A percentile compares a stretch with the other conserved stretches of the same genome.
These are phyloP conservation scores for Nomia melanderi DNA, from an alignment of 1,140 invertebrate species.

Conservation along the genomic window DNA sequence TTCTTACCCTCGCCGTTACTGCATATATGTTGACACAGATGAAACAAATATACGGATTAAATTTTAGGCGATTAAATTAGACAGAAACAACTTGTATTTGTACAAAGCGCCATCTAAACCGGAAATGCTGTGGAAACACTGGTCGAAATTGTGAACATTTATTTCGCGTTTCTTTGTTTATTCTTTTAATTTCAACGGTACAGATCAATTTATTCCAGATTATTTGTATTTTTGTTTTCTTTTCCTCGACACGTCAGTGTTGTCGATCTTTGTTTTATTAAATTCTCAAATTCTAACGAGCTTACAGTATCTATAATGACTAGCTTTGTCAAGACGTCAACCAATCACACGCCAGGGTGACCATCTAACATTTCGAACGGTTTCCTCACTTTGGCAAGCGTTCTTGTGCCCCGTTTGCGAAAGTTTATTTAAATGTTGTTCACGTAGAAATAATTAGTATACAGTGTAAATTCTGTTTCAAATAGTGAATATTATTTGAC, in stretches of 20 bases:
- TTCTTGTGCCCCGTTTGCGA: neutral
- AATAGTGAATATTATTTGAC: neutral
- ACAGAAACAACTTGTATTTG: too few species aligned
- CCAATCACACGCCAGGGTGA: neutral
- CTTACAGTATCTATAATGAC: slow-evolving; percentile 24
- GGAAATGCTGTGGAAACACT: neutral
- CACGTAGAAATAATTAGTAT: neutral
- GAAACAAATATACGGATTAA: neutral
- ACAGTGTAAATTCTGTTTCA: neutral
- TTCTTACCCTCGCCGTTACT: neutral
- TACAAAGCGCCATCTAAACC: neutral
- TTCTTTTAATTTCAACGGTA: neutral
- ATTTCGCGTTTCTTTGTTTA: neutral
- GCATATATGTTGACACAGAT: neutral
- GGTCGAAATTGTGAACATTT: neutral
- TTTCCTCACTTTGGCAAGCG: neutral
- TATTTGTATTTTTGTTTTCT: neutral
- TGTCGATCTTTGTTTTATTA: neutral
- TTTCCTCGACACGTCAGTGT: neutral
- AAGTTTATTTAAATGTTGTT: neutral
- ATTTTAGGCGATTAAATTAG: slow-evolving; percentile 1
- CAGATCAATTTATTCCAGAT: neutral
- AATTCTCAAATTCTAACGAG: neutral
- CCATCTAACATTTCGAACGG: neutral
- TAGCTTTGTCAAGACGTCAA: neutral